Evolutionary conservation across 2,888 invertebrate species (phyloP), one percentile per base, ranked within the genome.

Genomic region (Blastobasis adustella): DNA sequence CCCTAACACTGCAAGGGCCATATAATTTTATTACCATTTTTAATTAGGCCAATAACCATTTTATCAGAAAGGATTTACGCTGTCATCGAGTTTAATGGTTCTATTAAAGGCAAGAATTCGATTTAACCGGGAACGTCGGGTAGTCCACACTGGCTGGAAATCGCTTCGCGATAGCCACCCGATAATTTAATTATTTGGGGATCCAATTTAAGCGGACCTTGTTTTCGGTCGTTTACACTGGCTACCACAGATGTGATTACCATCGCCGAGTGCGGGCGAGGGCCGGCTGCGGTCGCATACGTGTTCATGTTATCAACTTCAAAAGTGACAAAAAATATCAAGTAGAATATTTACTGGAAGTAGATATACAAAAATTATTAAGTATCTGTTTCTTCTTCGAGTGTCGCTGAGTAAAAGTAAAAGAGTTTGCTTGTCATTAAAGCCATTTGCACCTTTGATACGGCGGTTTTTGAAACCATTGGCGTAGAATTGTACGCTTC

Each of bases 141-240:
- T 61, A 74, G 71, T 73, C 73, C 75, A 79, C 76, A 73, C 74
- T 72, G 71, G 62, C 64, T 62, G 73, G 73, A 81, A 81, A 82
- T 79, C 79, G 77, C 76, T 79, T 76, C 65, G 69, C 69, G 71
- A 77, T 76, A 69, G 73, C 62, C 66, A 64, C 60, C 71, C 73
- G 65, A 73, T 79, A 78, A 79, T 75, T 77, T 69, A 75, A 82
- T 82, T 82, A 79, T 70, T 70, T 68, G 56, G 59, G 68, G 63
- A 71, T 72, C 62, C 62, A 69, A 70, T 67, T 66, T 63, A 66
- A 58, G 58, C 52, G 63, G 58, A 62, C 58, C 59, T 64, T 65
- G 67, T 72, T 73, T 57, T 61, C 61, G 65, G 54, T 52, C 59
- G 65, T 59, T 62, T 64, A 66, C 62, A 62, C 54, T n/a, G n/a